Conservation (phyloP, 2,113 vertebrate species). For the Indicator maculatus region DNA sequence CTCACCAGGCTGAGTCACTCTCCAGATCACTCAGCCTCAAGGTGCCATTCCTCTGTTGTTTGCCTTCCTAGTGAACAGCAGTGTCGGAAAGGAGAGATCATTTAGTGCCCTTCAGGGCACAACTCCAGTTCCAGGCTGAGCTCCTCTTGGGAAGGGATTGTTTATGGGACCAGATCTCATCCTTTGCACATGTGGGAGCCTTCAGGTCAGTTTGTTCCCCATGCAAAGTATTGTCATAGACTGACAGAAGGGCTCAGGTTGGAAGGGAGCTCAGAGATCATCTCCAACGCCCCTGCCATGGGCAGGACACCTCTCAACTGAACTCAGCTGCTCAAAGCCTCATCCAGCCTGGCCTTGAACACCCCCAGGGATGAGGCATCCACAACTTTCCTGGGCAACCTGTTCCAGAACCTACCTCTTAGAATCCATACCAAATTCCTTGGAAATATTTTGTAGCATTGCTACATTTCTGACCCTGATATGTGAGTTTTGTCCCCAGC, state of each 20-base stretch:
- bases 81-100: neutral
- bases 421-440: neutral
- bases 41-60: neutral
- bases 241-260: too few species aligned
- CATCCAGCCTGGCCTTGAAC: too few species aligned
- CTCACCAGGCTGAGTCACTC: conserved; percentile 2
- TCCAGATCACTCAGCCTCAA: conserved; percentile 22
- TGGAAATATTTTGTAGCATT: neutral
- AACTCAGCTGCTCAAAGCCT: too few species aligned
- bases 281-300: too few species aligned
- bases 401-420: too few species aligned
- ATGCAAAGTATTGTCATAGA: neutral
- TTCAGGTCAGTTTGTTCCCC: neutral
- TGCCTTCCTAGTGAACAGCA: neutral
- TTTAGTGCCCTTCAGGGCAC: conserved; percentile 5
- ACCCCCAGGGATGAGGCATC: too few species aligned
- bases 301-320: too few species aligned
- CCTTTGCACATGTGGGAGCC: neutral
- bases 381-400: too few species aligned
- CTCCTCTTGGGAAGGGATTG: neutral
- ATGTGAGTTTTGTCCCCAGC: neutral
- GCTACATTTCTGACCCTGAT: neutral
- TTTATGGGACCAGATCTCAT: neutral
- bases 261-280: too few species aligned
- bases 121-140: neutral